Evolutionary conservation across 2,888 invertebrate species (phyloP).

Genomic region (Homarus gammarus): DNA sequence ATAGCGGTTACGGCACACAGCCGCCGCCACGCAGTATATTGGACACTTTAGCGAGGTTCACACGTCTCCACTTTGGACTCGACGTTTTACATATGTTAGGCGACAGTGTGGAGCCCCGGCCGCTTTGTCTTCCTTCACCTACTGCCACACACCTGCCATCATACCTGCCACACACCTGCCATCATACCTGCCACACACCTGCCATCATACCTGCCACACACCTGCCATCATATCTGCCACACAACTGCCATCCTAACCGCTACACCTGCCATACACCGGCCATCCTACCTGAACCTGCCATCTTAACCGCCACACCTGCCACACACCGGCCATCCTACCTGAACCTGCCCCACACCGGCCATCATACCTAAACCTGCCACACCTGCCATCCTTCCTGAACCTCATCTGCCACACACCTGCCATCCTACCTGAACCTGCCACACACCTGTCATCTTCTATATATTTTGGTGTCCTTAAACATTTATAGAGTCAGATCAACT

Average conservation of each 20-base stretch:
- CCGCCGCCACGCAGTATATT: background rate
- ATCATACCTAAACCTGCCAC: too few relatives aligned
- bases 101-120: background rate
- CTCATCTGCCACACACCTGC: too few relatives aligned
- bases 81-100: conserved; percentile 18
- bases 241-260: background rate
- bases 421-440: too few relatives aligned
- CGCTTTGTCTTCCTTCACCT: background rate
- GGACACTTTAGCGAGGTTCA: background rate
- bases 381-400: too few relatives aligned
- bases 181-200: background rate
- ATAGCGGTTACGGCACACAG: background rate
- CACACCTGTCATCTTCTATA: too few relatives aligned
- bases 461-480: too few relatives aligned
- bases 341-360: too few relatives aligned
- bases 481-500: too few relatives aligned
- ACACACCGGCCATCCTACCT: too few relatives aligned
- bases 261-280: too few relatives aligned
- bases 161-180: background rate
- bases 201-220: background rate
- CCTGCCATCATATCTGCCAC: background rate
- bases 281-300: too few relatives aligned
- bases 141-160: background rate
- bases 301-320: too few relatives aligned
- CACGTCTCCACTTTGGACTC: background rate